A percentile compares a stretch with the other conserved stretches of the same genome.
phyloP scores from a whole-genome alignment of 2,888 invertebrate genomes.

The Pachymerium ferrugineum region DNA sequence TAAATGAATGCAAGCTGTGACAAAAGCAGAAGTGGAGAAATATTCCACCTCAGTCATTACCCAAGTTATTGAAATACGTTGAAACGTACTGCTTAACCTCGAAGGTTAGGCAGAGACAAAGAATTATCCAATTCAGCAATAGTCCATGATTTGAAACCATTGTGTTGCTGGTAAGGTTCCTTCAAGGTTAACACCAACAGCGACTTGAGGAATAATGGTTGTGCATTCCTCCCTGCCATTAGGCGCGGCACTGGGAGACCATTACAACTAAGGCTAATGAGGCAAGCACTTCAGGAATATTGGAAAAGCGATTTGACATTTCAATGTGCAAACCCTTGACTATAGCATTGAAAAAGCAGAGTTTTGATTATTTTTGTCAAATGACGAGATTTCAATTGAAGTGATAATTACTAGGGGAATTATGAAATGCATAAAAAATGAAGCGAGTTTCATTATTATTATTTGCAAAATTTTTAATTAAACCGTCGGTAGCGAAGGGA shows the following conservation, averaged over 20 bases:
- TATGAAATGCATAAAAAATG: slow-evolving; percentile 1
- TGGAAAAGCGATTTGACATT: slow-evolving; percentile 27
- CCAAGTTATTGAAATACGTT: slow-evolving; percentile 20
- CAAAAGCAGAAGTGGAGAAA: slow-evolving; percentile 4
- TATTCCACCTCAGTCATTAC: slow-evolving; percentile 14
- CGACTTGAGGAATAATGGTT: slow-evolving; percentile 27
- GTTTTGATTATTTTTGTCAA: slow-evolving; percentile 21
- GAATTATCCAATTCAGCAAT: slow-evolving; percentile 24
- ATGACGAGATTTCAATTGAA: slow-evolving; percentile 9
- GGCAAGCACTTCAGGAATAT: slow-evolving; percentile 25
- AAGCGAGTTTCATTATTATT: background rate
- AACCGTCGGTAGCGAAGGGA: background rate
- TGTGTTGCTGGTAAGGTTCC: slow-evolving; percentile 25
- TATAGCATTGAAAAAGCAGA: slow-evolving; percentile 15
- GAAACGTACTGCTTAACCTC: slow-evolving; percentile 24
- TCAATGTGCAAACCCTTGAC: slow-evolving; percentile 11
- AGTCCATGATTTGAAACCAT: slow-evolving; percentile 25
- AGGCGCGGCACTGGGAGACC: slow-evolving; percentile 25
- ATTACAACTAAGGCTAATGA: slow-evolving; percentile 27
- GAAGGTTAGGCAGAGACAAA: slow-evolving; percentile 10
- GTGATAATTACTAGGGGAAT: slow-evolving; percentile 4
- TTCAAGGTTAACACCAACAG: slow-evolving; percentile 27
- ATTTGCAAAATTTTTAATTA: background rate
- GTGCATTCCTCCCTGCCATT: slow-evolving; percentile 27
- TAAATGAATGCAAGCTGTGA: slow-evolving; percentile 15